These are phyloP conservation scores for Drosophila truncata DNA, from an alignment of 1,140 invertebrate genomes.

Conservation along the genomic window DNA sequence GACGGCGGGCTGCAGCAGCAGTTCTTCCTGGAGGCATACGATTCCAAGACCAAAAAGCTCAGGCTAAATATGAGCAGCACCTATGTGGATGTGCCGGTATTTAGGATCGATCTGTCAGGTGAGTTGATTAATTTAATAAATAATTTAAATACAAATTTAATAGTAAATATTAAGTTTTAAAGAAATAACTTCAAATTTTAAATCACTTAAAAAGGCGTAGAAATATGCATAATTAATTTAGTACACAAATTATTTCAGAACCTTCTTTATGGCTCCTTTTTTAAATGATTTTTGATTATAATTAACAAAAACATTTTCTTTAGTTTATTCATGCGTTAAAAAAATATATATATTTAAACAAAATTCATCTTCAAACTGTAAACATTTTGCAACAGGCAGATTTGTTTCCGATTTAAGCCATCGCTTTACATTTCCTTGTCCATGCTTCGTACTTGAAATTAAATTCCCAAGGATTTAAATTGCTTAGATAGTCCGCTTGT, in stretches of 20 bases:
- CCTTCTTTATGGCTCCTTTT: not conserved
- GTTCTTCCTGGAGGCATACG: slow-evolving; percentile 93
- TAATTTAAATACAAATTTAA: too few relatives aligned
- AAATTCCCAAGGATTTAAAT: slow-evolving; percentile 8
- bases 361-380: not conserved
- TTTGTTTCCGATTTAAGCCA: not conserved
- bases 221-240: not conserved
- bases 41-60: slow-evolving; percentile 89
- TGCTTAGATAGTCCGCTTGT: slow-evolving; percentile 26
- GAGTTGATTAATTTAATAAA: slow-evolving; percentile 11
- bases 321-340: not conserved
- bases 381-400: not conserved
- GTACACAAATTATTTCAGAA: not conserved
- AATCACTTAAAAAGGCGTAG: too few relatives aligned
- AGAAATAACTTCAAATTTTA: not conserved
- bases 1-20: slow-evolving; percentile 94
- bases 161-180: not conserved
- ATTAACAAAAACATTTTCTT: not conserved
- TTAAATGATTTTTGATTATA: not conserved
- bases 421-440: not conserved
- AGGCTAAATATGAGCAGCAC: slow-evolving; percentile 88
- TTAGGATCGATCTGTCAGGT: slow-evolving; percentile 88
- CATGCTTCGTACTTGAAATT: not conserved
- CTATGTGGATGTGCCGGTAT: slow-evolving; percentile 87
- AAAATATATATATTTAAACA: not conserved